phyloP scores from a whole-genome alignment of 2,888 invertebrate genomes.

The Euclidia mi region DNA sequence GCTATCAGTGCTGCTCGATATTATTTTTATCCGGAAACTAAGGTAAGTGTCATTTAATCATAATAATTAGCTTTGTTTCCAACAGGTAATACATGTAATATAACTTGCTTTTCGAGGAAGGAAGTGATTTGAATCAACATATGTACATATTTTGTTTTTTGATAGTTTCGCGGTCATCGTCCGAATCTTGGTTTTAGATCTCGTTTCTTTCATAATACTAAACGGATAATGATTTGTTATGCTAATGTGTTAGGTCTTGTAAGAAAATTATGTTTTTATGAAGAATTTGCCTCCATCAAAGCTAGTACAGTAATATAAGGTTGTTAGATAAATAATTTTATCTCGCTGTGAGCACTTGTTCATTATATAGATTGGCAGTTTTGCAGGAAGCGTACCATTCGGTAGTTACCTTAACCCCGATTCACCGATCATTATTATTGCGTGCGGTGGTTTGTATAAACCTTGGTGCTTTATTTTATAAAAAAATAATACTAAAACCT shows the following conservation, averaged over 20 bases:
- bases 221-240: too few species aligned
- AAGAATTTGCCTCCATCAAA: neutral
- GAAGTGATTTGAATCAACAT: slow-evolving; percentile 3
- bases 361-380: slow-evolving; percentile 55
- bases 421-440: slow-evolving; percentile 66
- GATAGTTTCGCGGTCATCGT: neutral
- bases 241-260: too few species aligned
- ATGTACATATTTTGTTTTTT: neutral
- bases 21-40: slow-evolving; percentile 92
- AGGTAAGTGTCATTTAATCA: slow-evolving; percentile 86
- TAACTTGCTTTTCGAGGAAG: neutral
- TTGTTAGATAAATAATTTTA: slow-evolving; percentile 35
- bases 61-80: neutral
- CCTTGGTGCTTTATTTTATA: slow-evolving; percentile 61
- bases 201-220: too few species aligned
- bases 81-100: slow-evolving; percentile 1
- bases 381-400: slow-evolving; percentile 69
- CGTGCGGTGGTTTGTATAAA: slow-evolving; percentile 64
- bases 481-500: slow-evolving; percentile 17
- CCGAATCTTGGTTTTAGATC: too few species aligned
- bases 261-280: too few species aligned
- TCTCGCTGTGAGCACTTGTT: slow-evolving; percentile 35
- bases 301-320: slow-evolving; percentile 8
- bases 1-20: slow-evolving; percentile 96
- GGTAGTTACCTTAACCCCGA: slow-evolving; percentile 79